These are phyloP conservation scores for Orius laevigatus DNA, from an alignment of 1,140 invertebrate genomes.

Conservation along the genomic window DNA sequence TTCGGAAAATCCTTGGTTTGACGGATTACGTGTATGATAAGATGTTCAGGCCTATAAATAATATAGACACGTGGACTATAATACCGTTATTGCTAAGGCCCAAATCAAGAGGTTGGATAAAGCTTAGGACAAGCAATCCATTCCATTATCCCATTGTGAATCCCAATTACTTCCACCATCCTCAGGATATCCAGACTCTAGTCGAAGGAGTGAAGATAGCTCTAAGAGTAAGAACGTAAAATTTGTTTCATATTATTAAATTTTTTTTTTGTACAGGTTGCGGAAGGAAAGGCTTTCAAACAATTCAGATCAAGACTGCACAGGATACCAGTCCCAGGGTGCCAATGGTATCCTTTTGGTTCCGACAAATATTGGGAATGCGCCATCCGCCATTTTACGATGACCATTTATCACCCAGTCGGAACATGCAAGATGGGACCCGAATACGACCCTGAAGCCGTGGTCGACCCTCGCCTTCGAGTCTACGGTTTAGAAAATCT, in stretches of 20 bases:
- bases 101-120: conserved; percentile 53
- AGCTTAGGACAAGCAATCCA: conserved; percentile 59
- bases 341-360: conserved; percentile 49
- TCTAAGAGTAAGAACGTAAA: conserved; percentile 24
- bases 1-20: conserved; percentile 61
- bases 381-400: conserved; percentile 63
- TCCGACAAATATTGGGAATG: conserved; percentile 72
- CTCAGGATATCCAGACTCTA: conserved; percentile 53
- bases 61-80: conserved; percentile 65
- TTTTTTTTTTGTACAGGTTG: conserved; percentile 39
- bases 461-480: conserved; percentile 60
- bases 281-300: conserved; percentile 57
- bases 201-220: conserved; percentile 51
- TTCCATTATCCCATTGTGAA: conserved; percentile 71
- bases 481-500: conserved; percentile 62
- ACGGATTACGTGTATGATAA: conserved; percentile 65
- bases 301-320: conserved; percentile 64
- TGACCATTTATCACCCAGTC: conserved; percentile 73
- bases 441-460: conserved; percentile 48
- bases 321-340: conserved; percentile 57
- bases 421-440: conserved; percentile 77
- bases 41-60: conserved; percentile 56
- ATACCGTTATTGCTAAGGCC: conserved; percentile 67
- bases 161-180: conserved; percentile 73
- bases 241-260: not conserved